Evolutionary conservation across 2,888 invertebrate genomes (phyloP).

Genomic region (Dinocampus coccinellae): DNA sequence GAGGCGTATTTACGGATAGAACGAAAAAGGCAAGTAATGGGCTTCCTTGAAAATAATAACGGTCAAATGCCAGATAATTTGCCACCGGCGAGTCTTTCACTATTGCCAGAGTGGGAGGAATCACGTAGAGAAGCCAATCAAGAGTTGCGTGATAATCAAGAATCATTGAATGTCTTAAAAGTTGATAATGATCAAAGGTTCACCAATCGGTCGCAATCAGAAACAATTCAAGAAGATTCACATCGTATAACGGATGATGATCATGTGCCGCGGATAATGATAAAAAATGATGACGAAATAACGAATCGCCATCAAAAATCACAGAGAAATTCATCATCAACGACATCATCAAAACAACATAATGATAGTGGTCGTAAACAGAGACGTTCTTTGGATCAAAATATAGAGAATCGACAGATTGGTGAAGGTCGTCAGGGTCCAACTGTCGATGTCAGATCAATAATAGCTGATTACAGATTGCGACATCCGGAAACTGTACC

Average conservation of each 20-base stretch:
- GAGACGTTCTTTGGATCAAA: conserved; percentile 35
- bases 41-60: conserved; percentile 60
- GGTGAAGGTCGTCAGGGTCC: conserved; percentile 81
- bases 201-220: conserved; percentile 3
- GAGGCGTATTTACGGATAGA: conserved; percentile 81
- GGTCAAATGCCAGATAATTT: conserved; percentile 50
- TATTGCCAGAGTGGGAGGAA: conserved; percentile 50
- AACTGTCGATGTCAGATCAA: conserved; percentile 85
- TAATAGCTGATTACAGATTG: conserved; percentile 85
- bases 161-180: conserved; percentile 7
- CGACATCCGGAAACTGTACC: conserved; percentile 82
- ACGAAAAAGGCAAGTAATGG: conserved; percentile 77
- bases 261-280: background rate
- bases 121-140: conserved; percentile 6
- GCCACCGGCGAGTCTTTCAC: conserved; percentile 56
- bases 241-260: conserved; percentile 1
- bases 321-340: conserved; percentile 1
- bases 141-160: conserved; percentile 16
- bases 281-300: conserved; percentile 10
- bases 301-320: conserved; percentile 21
- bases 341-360: conserved; percentile 53
- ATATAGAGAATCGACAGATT: conserved; percentile 65
- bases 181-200: conserved; percentile 4
- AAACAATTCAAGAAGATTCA: background rate
- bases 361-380: conserved; percentile 55